A percentile compares a stretch with the other conserved stretches of the same genome.
These are phyloP conservation scores for Drosophila pullipes DNA, from an alignment of 2,888 invertebrate species.

Conservation along the genomic window DNA sequence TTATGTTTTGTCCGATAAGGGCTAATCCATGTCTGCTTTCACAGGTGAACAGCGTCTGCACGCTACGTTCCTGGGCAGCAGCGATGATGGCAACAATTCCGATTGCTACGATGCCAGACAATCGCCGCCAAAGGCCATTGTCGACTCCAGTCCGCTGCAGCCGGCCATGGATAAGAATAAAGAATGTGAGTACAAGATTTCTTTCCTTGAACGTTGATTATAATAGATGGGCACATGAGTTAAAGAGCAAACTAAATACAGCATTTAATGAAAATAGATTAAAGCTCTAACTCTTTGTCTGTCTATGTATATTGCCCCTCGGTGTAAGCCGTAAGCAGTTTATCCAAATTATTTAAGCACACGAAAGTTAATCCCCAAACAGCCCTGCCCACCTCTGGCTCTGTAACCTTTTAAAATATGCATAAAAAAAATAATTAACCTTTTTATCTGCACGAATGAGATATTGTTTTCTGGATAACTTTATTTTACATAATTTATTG, in stretches of 20 bases:
- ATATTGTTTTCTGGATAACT: background rate
- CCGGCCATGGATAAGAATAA: slow-evolving; percentile 98
- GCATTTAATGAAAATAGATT: background rate
- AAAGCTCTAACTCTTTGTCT: background rate
- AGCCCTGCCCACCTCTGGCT: background rate
- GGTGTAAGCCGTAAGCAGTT: background rate
- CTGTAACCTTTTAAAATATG: background rate
- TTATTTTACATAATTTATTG: background rate
- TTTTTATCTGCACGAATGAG: background rate
- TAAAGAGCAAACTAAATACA: background rate
- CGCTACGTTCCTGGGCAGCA: slow-evolving; percentile 83
- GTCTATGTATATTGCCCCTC: background rate
- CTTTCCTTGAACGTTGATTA: background rate
- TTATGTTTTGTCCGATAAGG: background rate
- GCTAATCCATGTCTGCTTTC: slow-evolving; percentile 1
- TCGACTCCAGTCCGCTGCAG: slow-evolving; percentile 97
- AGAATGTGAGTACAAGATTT: slow-evolving; percentile 93
- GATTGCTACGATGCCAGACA: slow-evolving; percentile 85
- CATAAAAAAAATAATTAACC: background rate
- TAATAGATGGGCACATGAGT: background rate
- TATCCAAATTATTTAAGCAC: background rate
- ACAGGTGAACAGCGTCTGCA: slow-evolving; percentile 85
- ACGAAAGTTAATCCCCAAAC: background rate
- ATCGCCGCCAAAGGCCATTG: slow-evolving; percentile 95
- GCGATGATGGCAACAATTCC: slow-evolving; percentile 85